These are phyloP conservation scores for Drosophila elegans DNA, from an alignment of 1,140 invertebrate species.

Conservation along the genomic window DNA sequence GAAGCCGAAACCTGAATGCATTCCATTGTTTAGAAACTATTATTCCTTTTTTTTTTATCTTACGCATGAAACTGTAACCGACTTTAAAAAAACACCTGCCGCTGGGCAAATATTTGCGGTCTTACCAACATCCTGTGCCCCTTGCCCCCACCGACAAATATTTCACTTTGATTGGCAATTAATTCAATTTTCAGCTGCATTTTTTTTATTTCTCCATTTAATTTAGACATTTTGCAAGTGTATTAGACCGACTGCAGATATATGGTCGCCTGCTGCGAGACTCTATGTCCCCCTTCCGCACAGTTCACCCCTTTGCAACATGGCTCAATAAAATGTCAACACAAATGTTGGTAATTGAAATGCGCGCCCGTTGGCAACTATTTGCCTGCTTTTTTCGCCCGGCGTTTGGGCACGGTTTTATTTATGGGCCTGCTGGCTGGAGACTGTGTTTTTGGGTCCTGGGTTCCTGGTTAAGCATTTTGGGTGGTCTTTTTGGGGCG, in stretches of 20 bases:
- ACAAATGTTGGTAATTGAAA: slow-evolving; percentile 76
- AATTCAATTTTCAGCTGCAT: slow-evolving; percentile 66
- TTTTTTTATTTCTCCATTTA: slow-evolving; percentile 49
- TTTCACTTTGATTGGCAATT: slow-evolving; percentile 71
- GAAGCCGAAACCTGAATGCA: slow-evolving; percentile 68
- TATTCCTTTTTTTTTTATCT: slow-evolving; percentile 20
- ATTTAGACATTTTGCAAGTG: slow-evolving; percentile 74
- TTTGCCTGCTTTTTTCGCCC: slow-evolving; percentile 14
- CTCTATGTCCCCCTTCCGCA: neutral
- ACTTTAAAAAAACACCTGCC: slow-evolving; percentile 60
- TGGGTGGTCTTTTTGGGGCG: slow-evolving; percentile 68
- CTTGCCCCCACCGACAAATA: slow-evolving; percentile 14
- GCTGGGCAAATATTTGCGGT: slow-evolving; percentile 39
- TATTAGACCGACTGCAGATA: slow-evolving; percentile 45
- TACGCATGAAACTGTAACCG: slow-evolving; percentile 51
- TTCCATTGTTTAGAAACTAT: slow-evolving; percentile 51
- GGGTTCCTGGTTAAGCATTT: slow-evolving; percentile 41
- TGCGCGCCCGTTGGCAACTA: slow-evolving; percentile 50
- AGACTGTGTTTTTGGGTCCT: slow-evolving; percentile 42
- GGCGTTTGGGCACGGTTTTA: slow-evolving; percentile 28
- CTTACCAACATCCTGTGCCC: slow-evolving; percentile 35
- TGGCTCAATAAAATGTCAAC: slow-evolving; percentile 79
- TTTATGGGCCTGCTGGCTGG: slow-evolving; percentile 44
- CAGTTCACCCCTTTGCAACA: slow-evolving; percentile 30
- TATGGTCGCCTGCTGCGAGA: slow-evolving; percentile 68